A percentile compares a stretch with the other conserved stretches of the same genome.
Conservation (phyloP, 2,113 vertebrate genomes). For the Cygnus atratus region DNA sequence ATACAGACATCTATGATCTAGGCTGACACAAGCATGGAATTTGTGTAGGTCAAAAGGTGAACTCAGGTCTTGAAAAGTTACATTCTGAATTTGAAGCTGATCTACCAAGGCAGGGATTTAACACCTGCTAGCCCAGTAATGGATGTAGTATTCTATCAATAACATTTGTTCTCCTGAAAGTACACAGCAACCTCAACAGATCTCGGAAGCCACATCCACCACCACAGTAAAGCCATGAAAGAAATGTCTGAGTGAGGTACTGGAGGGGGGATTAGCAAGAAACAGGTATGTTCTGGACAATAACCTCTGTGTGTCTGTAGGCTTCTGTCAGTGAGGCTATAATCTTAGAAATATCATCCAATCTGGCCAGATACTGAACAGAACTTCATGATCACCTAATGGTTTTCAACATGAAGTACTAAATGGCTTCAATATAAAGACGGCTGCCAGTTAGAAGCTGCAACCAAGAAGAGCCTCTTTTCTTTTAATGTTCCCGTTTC, state of each 20-base stretch:
- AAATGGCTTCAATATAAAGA: background rate
- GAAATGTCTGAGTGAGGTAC: background rate
- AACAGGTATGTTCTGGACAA: background rate
- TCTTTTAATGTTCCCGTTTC: background rate
- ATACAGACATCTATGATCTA: background rate
- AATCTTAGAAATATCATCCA: background rate
- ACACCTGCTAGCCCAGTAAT: background rate
- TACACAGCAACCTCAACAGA: background rate
- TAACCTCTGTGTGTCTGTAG: background rate
- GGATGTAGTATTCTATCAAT: background rate
- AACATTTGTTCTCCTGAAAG: rapidly evolving
- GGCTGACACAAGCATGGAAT: background rate
- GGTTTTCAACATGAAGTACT: background rate
- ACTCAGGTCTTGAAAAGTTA: background rate
- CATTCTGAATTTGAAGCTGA: background rate
- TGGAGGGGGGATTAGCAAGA: background rate
- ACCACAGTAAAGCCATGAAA: background rate
- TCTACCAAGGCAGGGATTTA: background rate
- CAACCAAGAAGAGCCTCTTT: background rate
- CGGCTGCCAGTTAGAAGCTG: background rate
- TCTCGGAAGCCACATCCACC: background rate
- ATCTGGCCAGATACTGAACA: background rate
- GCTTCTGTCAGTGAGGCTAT: background rate
- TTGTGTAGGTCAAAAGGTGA: background rate
- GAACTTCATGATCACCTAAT: background rate